phyloP scores from a whole-genome alignment of 2,113 vertebrate genomes.

The Ursus arctos region DNA sequence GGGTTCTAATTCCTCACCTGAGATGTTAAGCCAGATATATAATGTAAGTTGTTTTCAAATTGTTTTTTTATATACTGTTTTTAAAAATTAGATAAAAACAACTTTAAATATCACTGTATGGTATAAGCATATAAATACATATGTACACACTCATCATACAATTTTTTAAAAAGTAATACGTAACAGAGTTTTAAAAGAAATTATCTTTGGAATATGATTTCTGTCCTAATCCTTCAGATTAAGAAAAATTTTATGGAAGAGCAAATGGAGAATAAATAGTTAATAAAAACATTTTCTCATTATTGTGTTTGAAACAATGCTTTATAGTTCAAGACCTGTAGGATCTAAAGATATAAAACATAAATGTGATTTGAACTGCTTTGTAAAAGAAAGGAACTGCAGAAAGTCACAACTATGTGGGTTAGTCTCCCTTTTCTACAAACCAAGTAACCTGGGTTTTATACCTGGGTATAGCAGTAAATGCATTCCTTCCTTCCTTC shows the following conservation, averaged over 20 bases:
- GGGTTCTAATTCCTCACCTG: background rate
- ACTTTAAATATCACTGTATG: background rate
- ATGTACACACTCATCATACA: background rate
- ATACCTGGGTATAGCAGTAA: background rate
- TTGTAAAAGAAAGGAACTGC: background rate
- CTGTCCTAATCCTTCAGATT: background rate
- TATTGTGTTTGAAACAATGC: background rate
- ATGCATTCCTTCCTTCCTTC: too few relatives aligned
- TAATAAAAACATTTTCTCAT: constrained; percentile 30
- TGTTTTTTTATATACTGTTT: background rate
- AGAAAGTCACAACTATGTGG: background rate
- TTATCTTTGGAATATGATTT: background rate
- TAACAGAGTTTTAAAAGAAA: background rate
- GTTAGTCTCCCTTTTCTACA: background rate
- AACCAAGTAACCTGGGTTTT: background rate
- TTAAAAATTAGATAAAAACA: constrained; percentile 12
- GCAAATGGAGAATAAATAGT: background rate
- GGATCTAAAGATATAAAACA: background rate
- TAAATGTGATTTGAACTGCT: background rate
- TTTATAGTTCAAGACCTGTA: background rate
- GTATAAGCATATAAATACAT: background rate
- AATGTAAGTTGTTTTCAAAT: background rate
- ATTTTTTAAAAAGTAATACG: background rate
- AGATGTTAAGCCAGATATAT: background rate
- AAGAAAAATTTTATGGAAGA: background rate